phyloP scores from a whole-genome alignment of 2,888 invertebrate species.

The Sarcophaga caerulescens region DNA sequence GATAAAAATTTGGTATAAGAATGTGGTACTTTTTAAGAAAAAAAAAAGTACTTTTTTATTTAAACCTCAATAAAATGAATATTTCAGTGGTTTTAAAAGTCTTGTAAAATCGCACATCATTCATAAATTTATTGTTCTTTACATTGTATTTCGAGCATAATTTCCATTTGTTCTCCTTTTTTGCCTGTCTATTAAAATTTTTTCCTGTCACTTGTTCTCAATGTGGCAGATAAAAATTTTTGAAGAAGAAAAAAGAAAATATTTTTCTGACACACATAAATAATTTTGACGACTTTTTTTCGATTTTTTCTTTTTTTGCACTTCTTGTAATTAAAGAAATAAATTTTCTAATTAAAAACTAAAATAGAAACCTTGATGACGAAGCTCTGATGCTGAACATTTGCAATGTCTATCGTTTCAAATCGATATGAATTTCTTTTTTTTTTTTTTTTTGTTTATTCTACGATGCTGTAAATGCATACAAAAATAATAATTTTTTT shows the following conservation, averaged over 20 bases:
- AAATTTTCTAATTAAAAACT: not conserved
- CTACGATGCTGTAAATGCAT: not conserved
- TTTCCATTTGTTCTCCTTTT: not conserved
- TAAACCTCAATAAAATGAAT: no score
- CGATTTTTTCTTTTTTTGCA: not conserved
- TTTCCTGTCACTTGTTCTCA: not conserved
- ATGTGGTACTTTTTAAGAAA: no score
- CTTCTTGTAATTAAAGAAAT: no score
- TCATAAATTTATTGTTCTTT: not conserved
- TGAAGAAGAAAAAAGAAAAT: not conserved
- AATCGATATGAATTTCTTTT: conserved; percentile 38
- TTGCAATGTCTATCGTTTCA: conserved; percentile 37
- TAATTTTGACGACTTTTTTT: not conserved
- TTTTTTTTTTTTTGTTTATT: no score
- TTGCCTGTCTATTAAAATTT: not conserved
- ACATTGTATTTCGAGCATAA: not conserved
- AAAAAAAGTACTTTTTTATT: no score
- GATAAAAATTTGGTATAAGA: no score
- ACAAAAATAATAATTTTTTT: not conserved
- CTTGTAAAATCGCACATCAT: no score
- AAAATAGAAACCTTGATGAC: conserved; percentile 46
- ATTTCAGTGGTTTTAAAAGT: no score
- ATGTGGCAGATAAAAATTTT: not conserved
- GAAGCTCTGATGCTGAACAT: not conserved
- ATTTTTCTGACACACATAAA: not conserved